phyloP scores from a whole-genome alignment of 2,888 invertebrate species.

The Agonopterix alstromeriana region DNA sequence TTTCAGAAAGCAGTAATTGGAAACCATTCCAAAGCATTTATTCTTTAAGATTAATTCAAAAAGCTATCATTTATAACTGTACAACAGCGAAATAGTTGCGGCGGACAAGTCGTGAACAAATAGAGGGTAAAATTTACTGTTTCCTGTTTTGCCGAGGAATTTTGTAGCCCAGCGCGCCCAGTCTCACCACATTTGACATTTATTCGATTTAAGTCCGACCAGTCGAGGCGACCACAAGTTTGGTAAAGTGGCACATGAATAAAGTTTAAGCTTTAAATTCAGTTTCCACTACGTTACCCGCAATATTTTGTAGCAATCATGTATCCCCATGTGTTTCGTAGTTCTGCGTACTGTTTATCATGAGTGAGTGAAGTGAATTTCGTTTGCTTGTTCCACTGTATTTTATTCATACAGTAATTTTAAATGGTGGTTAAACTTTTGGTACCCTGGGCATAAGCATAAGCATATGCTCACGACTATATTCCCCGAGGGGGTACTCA shows the following conservation, averaged over 20 bases:
- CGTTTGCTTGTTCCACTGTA: no score
- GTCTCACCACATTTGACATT: constrained; percentile 51
- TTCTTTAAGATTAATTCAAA: neutral
- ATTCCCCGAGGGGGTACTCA: no score
- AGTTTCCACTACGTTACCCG: constrained; percentile 28
- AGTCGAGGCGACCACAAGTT: constrained; percentile 24
- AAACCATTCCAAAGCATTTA: neutral
- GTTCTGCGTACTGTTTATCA: neutral
- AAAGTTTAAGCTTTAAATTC: constrained; percentile 51
- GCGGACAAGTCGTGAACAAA: constrained; percentile 31
- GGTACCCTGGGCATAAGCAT: no score
- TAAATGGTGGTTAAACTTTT: no score
- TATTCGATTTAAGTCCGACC: constrained; percentile 58
- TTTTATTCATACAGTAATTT: no score
- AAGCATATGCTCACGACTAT: no score
- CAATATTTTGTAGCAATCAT: no score
- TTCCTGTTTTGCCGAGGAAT: constrained; percentile 27
- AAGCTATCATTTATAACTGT: neutral
- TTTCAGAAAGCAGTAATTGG: no score
- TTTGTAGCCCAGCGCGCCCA: constrained; percentile 9
- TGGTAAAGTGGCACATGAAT: constrained; percentile 45
- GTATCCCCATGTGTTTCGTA: constrained; percentile 10
- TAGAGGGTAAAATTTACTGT: constrained; percentile 41
- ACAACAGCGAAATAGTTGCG: constrained; percentile 10
- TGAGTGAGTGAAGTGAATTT: no score